phyloP scores from a whole-genome alignment of 2,113 vertebrate species.

The human (Homo sapiens) region DNA sequence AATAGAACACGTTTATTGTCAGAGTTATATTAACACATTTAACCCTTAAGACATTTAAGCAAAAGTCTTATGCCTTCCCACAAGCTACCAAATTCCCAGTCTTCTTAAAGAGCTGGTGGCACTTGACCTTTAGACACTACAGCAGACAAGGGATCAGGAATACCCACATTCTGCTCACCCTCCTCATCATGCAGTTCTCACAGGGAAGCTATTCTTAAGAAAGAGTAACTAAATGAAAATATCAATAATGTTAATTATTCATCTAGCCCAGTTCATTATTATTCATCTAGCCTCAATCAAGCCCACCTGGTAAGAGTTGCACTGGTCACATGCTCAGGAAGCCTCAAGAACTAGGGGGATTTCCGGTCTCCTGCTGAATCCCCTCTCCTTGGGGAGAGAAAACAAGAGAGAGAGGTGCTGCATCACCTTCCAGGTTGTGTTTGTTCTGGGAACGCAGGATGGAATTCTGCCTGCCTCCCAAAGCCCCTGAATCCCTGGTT shows the following conservation, averaged over 20 bases:
- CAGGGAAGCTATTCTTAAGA: background rate
- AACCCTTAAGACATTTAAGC: background rate
- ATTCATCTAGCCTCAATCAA: background rate
- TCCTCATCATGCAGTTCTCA: background rate
- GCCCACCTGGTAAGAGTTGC: background rate
- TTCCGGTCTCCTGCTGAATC: background rate
- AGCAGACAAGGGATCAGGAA: background rate
- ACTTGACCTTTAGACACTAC: background rate
- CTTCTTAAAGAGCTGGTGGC: background rate
- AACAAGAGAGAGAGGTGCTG: background rate
- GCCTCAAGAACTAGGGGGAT: background rate
- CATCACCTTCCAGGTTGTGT: background rate
- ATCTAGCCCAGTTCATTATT: background rate
- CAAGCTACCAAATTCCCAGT: background rate
- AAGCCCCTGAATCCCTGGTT: no score
- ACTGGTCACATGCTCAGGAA: background rate
- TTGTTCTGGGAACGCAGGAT: fast-evolving
- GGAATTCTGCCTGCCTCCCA: background rate
- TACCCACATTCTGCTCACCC: background rate
- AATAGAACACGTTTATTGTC: background rate
- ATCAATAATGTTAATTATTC: background rate
- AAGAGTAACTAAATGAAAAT: background rate
- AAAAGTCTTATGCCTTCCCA: background rate
- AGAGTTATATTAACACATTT: background rate
- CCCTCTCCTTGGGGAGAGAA: background rate